Percentiles rank a stretch among this genome's conserved stretches.
Evolutionary conservation across 2,888 invertebrate genomes (phyloP).

Genomic region (Chydorus sphaericus): DNA sequence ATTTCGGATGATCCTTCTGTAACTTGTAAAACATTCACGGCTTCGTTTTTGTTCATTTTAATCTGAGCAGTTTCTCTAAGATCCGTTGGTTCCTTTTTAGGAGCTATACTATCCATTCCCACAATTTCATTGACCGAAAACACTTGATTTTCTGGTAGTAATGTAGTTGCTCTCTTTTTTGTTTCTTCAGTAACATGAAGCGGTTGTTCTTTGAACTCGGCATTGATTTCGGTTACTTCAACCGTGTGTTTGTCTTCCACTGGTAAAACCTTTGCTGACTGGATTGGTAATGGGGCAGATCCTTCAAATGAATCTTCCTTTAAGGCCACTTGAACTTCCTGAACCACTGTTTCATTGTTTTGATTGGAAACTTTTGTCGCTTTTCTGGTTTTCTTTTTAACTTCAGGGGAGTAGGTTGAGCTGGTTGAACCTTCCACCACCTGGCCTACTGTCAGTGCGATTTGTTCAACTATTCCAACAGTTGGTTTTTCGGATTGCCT

Average conservation of each 20-base stretch:
- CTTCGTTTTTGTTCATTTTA: no score
- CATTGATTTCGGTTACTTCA: conserved; percentile 29
- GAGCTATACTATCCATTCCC: no score
- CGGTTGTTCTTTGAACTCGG: conserved; percentile 24
- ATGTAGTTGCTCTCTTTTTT: no score
- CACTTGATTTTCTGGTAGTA: no score
- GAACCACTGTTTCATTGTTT: background rate
- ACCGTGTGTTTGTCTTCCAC: conserved; percentile 28
- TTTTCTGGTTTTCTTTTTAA: conserved; percentile 1
- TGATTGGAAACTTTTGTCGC: background rate
- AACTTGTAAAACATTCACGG: no score
- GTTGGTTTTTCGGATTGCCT: background rate
- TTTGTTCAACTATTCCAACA: background rate
- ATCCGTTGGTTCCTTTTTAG: no score
- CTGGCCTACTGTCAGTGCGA: background rate
- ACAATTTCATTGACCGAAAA: no score
- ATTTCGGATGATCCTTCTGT: no score
- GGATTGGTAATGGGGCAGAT: background rate
- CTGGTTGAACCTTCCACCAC: background rate
- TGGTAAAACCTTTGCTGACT: conserved; percentile 28
- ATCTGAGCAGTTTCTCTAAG: no score
- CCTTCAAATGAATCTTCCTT: background rate
- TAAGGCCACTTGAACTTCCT: background rate
- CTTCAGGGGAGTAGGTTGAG: background rate
- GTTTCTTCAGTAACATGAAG: no score